Conservation (phyloP, 2,888 invertebrate genomes). For the Punctoribates punctum region DNA sequence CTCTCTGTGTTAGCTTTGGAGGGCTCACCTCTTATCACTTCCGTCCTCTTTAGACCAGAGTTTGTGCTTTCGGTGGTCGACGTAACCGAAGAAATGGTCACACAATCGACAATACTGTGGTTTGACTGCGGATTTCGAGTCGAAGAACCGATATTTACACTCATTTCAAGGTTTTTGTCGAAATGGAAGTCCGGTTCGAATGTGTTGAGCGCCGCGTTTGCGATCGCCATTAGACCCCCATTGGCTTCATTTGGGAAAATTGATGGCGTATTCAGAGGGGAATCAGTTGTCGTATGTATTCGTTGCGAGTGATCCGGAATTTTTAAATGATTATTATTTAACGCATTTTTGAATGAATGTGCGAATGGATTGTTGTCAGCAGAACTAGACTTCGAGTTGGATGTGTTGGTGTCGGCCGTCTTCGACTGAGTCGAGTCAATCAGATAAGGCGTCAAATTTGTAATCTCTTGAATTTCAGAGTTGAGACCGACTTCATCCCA, state of each 20-base stretch:
- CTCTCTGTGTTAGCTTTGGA: background rate
- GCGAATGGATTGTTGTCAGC: conserved; percentile 23
- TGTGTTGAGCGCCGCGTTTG: conserved; percentile 20
- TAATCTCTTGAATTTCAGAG: conserved; percentile 6
- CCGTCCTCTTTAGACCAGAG: background rate
- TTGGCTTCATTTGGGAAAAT: conserved; percentile 33
- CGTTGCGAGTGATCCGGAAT: too few relatives aligned
- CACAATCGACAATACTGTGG: background rate
- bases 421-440: conserved; percentile 8
- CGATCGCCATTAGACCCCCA: background rate
- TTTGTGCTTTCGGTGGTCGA: background rate
- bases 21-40: background rate
- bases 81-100: background rate
- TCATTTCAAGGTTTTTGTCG: background rate
- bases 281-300: background rate
- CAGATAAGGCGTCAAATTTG: conserved; percentile 18
- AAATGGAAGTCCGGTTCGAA: background rate
- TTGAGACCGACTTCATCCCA: conserved; percentile 18
- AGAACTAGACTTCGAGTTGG: conserved; percentile 11
- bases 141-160: background rate
- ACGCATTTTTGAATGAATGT: background rate
- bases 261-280: conserved; percentile 41
- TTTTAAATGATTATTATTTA: background rate
- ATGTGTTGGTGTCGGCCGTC: background rate
- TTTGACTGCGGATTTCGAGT: background rate